Base-by-base conservation (phyloP, 2,888 invertebrate genomes). In the Sarcophaga rosellei region DNA sequence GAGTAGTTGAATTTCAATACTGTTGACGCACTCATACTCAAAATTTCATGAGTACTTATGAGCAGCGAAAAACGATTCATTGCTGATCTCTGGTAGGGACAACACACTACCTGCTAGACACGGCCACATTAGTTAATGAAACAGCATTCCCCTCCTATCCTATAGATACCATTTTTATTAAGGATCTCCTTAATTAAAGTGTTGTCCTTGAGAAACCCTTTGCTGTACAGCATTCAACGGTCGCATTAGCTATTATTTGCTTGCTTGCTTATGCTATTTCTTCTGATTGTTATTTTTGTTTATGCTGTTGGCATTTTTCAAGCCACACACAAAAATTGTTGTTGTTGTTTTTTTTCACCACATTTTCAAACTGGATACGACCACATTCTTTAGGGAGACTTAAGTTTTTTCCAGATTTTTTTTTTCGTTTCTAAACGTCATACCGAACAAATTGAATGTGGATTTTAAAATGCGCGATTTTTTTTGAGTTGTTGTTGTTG, bases 341-440 rank as follows among this genome's bases (percentile, higher is more conserved):
- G 35, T 35, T 74, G 35, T 35, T 74, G 3, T 65, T 68, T 80
- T 75, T 68, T 81, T 63, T 81, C 66, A 66, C 21, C 23, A 81
- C 44, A 65, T 84, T 86, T 78, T 66, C 63, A 81, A 81, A 86
- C 86, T 86, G 84, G 84, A 84, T 86, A 84, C 86, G 84, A 86
- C 86, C 86, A 86, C 86, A 86, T 86, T 86, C 86, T 86, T 86
- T 86, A 81, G 84, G 86, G 78, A 84, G 81, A 84, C 78, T 84
- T 81, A 72, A 78, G 1, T 35, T 35, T 35, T 35, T 35, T 35
- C 8, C 78, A 76, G 66, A 78, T 61, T 68, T 53, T 65, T 61
- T 25, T 57, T 74, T 45, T 61, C 73, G 61, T 69, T 77, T 75
- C 47, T 75, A 59, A 75, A 63, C 81, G 78, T 81, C 84, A 86